Evolutionary conservation across 2,888 invertebrate species (phyloP).

Genomic region (Sericinus montela): DNA sequence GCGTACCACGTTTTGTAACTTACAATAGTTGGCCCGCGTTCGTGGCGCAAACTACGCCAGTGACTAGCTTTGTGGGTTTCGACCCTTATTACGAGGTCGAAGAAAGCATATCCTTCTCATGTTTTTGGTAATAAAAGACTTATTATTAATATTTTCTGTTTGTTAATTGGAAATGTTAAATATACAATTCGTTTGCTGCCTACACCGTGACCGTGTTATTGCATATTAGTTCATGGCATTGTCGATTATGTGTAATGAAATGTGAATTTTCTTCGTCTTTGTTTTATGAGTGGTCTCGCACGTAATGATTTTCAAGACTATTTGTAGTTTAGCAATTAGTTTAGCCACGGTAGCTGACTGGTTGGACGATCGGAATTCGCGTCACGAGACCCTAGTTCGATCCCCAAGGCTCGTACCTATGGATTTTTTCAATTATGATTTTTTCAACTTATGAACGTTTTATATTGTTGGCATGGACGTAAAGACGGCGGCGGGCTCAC

Average conservation of each 20-base stretch:
- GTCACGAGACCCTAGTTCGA: too few species aligned
- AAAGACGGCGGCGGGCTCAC: too few species aligned
- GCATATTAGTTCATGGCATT: slow-evolving; percentile 13
- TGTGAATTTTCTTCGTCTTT: slow-evolving; percentile 10
- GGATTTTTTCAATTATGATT: too few species aligned
- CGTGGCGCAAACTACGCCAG: neutral
- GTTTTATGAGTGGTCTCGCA: slow-evolving; percentile 5
- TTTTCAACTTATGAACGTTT: too few species aligned
- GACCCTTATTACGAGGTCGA: neutral
- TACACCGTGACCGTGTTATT: too few species aligned
- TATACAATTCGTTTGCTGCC: too few species aligned
- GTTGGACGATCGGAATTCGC: too few species aligned
- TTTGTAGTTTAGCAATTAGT: neutral
- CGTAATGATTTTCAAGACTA: slow-evolving; percentile 1
- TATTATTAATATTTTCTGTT: too few species aligned
- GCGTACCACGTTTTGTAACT: neutral
- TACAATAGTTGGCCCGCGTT: neutral
- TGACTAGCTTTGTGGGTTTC: neutral
- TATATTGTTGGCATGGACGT: too few species aligned
- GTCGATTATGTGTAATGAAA: slow-evolving; percentile 4
- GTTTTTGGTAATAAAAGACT: neutral
- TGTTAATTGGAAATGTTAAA: too few species aligned
- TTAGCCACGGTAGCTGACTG: too few species aligned
- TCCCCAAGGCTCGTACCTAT: too few species aligned
- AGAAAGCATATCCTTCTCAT: neutral